These are phyloP conservation scores for Ailuropoda melanoleuca DNA, from an alignment of 2,113 vertebrate genomes.

Conservation along the genomic window DNA sequence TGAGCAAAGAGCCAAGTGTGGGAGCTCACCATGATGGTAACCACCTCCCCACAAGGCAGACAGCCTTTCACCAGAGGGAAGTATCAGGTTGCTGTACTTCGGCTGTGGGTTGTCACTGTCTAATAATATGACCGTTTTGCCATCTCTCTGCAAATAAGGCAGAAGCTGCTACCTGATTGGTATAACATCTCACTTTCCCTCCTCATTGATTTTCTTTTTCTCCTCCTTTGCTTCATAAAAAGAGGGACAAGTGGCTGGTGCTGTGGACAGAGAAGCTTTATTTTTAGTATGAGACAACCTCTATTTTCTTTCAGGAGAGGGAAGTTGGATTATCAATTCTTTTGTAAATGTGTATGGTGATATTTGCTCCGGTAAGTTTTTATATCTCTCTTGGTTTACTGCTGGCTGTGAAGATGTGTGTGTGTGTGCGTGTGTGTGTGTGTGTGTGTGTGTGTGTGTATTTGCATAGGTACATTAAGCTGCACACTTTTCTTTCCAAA, in stretches of 20 bases:
- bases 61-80: constrained; percentile 71
- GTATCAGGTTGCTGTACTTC: constrained; percentile 72
- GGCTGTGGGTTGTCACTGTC: constrained; percentile 81
- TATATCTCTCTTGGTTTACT: constrained; percentile 70
- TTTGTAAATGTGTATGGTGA: constrained; percentile 98
- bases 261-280: constrained; percentile 83
- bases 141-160: constrained; percentile 86
- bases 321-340: constrained; percentile 89
- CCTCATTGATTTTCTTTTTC: constrained; percentile 86
- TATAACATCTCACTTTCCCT: constrained; percentile 88
- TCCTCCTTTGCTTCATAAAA: constrained; percentile 87
- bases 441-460: background rate
- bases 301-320: constrained; percentile 86
- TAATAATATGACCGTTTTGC: constrained; percentile 84
- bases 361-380: constrained; percentile 95
- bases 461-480: background rate
- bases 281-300: constrained; percentile 90
- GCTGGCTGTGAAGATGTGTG: constrained; percentile 20
- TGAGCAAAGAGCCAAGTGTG: constrained; percentile 70
- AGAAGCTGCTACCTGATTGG: constrained; percentile 87
- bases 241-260: constrained; percentile 84
- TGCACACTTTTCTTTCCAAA: constrained; percentile 55
- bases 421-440: background rate
- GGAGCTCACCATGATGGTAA: constrained; percentile 57
- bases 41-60: constrained; percentile 65